These are phyloP conservation scores for Sparidentex hasta DNA, from an alignment of 2,797 vertebrate genomes.

Conservation along the genomic window DNA sequence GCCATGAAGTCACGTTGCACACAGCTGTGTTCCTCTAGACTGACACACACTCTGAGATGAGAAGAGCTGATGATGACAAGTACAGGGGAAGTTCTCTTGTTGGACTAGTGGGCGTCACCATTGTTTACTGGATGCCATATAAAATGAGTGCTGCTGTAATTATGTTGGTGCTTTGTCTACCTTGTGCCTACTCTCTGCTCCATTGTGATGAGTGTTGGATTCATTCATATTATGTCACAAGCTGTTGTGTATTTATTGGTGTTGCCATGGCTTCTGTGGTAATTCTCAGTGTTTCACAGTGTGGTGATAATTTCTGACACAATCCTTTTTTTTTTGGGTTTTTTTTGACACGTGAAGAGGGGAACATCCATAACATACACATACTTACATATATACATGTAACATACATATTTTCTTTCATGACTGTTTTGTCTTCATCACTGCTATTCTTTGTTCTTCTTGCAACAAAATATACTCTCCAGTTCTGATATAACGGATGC, in stretches of 20 bases:
- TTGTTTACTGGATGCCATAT: neutral
- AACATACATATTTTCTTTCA: neutral
- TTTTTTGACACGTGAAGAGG: neutral
- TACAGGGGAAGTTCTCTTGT: neutral
- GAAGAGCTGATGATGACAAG: neutral
- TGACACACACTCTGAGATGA: neutral
- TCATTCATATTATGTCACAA: neutral
- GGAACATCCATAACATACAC: neutral
- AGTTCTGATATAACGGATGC: no score
- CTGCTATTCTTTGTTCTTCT: no score
- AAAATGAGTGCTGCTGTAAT: neutral
- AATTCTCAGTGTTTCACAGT: neutral
- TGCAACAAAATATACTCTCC: no score
- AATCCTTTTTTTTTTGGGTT: no score
- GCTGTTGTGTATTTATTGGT: neutral
- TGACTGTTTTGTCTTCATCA: neutral
- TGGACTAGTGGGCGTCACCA: neutral
- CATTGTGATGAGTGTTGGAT: neutral
- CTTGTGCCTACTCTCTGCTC: conserved; percentile 14
- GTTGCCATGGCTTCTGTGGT: neutral
- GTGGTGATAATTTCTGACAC: neutral
- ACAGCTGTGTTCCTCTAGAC: neutral
- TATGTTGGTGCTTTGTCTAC: neutral
- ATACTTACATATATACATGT: neutral
- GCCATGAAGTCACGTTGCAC: neutral